Percentiles rank a stretch among this genome's conserved stretches.
Evolutionary conservation across 2,113 vertebrate genomes (phyloP).

Genomic region (Coturnix japonica): DNA sequence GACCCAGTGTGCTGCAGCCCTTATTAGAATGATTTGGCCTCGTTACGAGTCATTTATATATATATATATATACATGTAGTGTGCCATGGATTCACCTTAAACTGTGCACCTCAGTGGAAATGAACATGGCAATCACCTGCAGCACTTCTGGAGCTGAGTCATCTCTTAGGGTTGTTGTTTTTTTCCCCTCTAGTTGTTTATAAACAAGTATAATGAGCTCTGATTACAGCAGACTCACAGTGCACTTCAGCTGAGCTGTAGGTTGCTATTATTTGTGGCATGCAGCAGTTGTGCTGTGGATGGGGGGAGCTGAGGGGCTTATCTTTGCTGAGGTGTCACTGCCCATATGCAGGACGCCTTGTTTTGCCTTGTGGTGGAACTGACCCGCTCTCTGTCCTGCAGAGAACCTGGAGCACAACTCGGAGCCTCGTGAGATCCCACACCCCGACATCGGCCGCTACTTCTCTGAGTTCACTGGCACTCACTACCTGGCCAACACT

Average conservation of each 20-base stretch:
- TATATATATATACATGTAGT: background rate
- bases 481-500: constrained; percentile 89
- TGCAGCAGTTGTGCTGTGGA: background rate
- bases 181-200: background rate
- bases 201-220: background rate
- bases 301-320: background rate
- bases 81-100: background rate
- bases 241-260: background rate
- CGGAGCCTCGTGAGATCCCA: constrained; percentile 89
- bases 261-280: background rate
- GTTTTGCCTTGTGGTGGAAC: background rate
- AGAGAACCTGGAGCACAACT: constrained; percentile 95
- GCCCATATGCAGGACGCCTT: background rate
- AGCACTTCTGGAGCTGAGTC: constrained; percentile 19
- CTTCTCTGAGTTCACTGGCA: constrained; percentile 88
- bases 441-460: constrained; percentile 95
- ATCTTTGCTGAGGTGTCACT: background rate
- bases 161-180: background rate
- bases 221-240: background rate
- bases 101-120: background rate
- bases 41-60: background rate
- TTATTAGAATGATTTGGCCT: background rate
- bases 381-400: constrained; percentile 23
- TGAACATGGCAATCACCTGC: background rate
- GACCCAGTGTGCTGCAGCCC: background rate